Evolutionary conservation across 2,797 vertebrate genomes (phyloP).

Genomic region (Rachycentron canadum): DNA sequence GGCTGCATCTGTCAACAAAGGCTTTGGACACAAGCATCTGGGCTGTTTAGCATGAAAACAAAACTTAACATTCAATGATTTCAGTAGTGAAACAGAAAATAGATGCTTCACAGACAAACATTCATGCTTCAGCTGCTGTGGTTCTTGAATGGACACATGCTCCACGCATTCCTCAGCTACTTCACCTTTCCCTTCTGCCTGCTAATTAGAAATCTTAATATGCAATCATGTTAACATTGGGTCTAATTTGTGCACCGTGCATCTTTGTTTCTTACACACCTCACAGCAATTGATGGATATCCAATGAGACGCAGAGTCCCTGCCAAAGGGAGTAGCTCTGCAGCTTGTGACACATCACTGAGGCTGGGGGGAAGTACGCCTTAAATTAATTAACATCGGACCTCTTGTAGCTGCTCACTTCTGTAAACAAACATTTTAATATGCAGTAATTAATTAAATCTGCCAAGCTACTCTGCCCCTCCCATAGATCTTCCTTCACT

Average conservation of each 20-base stretch:
- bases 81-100: constrained; percentile 34
- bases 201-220: constrained; percentile 87
- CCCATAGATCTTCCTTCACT: constrained; percentile 93
- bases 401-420: constrained; percentile 98
- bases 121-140: constrained; percentile 33
- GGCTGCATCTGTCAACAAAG: constrained; percentile 63
- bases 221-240: constrained; percentile 87
- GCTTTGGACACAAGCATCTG: constrained; percentile 32
- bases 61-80: constrained; percentile 21
- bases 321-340: constrained; percentile 88
- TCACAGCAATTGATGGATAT: constrained; percentile 90
- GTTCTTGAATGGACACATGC: constrained; percentile 52
- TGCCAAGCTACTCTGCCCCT: constrained; percentile 94
- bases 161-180: constrained; percentile 52
- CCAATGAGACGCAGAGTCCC: constrained; percentile 89
- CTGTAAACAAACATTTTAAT: constrained; percentile 99
- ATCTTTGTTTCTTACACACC: constrained; percentile 85
- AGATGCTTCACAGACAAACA: constrained; percentile 35
- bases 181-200: constrained; percentile 77
- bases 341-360: constrained; percentile 88
- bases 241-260: constrained; percentile 83
- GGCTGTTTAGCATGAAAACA: constrained; percentile 39
- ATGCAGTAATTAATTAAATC: constrained; percentile 99
- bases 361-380: constrained; percentile 92
- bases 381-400: constrained; percentile 99